Conservation (phyloP, 2,113 vertebrate genomes). For the Megaleporinus macrocephalus region DNA sequence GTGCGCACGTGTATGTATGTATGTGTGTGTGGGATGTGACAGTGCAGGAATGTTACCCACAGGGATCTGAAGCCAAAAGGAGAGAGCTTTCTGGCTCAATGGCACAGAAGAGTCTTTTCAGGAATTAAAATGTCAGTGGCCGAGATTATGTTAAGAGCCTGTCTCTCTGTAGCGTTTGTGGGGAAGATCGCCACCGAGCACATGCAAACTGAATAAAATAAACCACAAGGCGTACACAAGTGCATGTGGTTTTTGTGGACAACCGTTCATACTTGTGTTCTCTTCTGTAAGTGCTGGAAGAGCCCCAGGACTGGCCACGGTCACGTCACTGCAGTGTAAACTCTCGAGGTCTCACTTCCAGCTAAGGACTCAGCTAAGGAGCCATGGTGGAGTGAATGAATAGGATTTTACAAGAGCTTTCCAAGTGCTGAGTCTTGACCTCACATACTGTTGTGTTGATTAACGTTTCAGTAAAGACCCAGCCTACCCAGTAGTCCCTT, state of each 20-base stretch:
- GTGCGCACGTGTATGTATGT: too few species aligned
- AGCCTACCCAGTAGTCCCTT: too few species aligned
- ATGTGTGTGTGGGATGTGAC: constrained; percentile 43
- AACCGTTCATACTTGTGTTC: constrained; percentile 21
- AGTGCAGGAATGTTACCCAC: constrained; percentile 43
- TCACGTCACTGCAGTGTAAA: constrained; percentile 10
- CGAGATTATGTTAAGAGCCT: constrained; percentile 43
- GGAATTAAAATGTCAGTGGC: constrained; percentile 38
- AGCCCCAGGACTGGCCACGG: constrained; percentile 1
- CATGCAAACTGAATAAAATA: constrained; percentile 8
- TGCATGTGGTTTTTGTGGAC: constrained; percentile 16
- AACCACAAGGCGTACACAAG: neutral
- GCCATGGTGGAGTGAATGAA: constrained; percentile 6
- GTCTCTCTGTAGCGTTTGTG: constrained; percentile 12
- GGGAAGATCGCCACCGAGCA: constrained; percentile 29
- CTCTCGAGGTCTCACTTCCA: constrained; percentile 2
- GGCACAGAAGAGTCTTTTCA: constrained; percentile 53
- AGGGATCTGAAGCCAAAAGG: constrained; percentile 37
- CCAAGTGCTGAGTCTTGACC: neutral
- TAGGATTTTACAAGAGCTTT: neutral
- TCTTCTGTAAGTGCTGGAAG: constrained; percentile 17
- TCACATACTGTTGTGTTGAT: neutral
- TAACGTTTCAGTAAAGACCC: too few species aligned
- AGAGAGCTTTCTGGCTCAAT: constrained; percentile 42
- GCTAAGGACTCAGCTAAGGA: neutral